Base-by-base conservation (phyloP, 2,113 vertebrate species). In the Atlantisia rogersi region DNA sequence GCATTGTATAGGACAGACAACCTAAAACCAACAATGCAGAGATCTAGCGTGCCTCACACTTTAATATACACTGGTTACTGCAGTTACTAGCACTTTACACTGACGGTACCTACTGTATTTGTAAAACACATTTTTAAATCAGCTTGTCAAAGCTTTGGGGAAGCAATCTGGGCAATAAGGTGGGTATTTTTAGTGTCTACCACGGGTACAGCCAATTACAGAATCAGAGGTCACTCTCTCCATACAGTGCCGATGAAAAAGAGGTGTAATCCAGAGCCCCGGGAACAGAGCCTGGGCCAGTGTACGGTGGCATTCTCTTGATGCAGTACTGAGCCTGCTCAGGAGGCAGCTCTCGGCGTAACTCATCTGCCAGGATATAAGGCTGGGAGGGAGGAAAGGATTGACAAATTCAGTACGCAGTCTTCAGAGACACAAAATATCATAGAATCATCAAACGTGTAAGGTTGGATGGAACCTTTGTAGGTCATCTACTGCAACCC, bases 321-420 rank as follows among this genome's bases (percentile, higher is more conserved):
- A 99, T 98, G 96, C 99, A 99, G 86, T 99, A 99, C 92, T 99
- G 98, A 77, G 99, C 98, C 97, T 99, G 99, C 62, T 99, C 98
- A 6, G 98, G 98, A 62, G 98, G 98, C 83, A 99, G 96, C 93
- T 99, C 99, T 52, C 98, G 97, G 13, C 98, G 98, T 80, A 99
- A 93, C 90, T 99, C 98, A 19, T 99, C 98, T 6, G 98, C 97
- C 87, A 98, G 96, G 95, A 99, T 99, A 29, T 98, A 99, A 5
- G 98, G 98, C 98, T 99, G 96, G 42, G 35, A 91, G 24, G 24
- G n/a, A 44, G 12, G 20, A 94, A 95, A 94, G 12, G 35, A 91
- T 82, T 64, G 70, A 89, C 53, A 96, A 68, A 76, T 58, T 97
- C 65, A 96, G 74, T 40, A 73, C 22, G 3, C 11, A 37, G 48